These are phyloP conservation scores for Ceyx erithaca DNA, from an alignment of 2,797 vertebrate genomes.

Conservation along the genomic window DNA sequence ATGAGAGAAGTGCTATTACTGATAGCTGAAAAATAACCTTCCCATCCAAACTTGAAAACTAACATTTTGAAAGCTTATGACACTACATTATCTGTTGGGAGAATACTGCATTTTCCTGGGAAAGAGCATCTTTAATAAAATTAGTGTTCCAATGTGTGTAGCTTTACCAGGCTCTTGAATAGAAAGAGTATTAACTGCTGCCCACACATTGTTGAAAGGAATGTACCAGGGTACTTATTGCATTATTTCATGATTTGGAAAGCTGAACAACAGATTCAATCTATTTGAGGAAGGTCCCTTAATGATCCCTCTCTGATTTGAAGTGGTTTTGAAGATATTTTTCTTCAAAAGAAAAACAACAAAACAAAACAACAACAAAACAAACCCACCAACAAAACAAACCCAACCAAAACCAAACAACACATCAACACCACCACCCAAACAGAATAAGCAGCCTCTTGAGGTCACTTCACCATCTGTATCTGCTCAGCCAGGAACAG, in stretches of 20 bases:
- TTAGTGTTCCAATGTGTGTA: background rate
- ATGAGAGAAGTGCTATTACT: background rate
- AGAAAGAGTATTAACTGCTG: slow-evolving; percentile 36
- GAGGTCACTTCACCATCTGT: background rate
- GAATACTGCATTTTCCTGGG: slow-evolving; percentile 53
- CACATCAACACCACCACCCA: background rate
- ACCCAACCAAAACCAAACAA: background rate
- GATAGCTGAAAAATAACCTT: background rate
- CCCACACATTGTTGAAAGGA: slow-evolving; percentile 42
- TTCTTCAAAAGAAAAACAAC: background rate
- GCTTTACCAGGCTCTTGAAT: slow-evolving; percentile 46
- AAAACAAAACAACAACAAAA: too few species aligned
- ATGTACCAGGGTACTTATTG: background rate
- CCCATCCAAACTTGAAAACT: background rate
- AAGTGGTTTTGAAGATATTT: background rate
- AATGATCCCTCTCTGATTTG: background rate
- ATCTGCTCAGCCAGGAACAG: background rate
- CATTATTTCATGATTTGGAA: background rate
- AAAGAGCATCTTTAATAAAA: slow-evolving; percentile 40
- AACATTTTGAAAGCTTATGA: background rate
- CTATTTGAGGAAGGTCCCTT: background rate
- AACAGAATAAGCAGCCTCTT: background rate
- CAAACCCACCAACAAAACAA: background rate
- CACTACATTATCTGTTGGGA: background rate
- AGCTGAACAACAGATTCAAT: background rate